A percentile compares a stretch with the other conserved stretches of the same genome.
Conservation (phyloP, 2,888 invertebrate genomes). For the Tromatobia lineatoria region DNA sequence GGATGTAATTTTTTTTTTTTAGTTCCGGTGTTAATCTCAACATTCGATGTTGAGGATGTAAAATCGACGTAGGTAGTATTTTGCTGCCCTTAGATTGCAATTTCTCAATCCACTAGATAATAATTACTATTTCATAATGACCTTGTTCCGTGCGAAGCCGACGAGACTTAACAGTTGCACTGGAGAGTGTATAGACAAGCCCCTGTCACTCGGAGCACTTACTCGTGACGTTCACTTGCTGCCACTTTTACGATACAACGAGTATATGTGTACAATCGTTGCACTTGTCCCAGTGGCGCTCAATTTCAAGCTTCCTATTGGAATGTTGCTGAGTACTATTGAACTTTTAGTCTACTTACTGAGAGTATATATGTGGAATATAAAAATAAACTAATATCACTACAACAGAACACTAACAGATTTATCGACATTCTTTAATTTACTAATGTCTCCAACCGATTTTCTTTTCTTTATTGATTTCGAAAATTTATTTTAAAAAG, state of each 20-base stretch:
- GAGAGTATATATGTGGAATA: background rate
- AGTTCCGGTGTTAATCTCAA: background rate
- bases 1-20: too few species aligned
- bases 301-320: background rate
- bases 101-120: background rate
- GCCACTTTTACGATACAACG: background rate
- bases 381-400: background rate
- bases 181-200: slow-evolving; percentile 1
- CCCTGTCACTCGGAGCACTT: slow-evolving; percentile 1
- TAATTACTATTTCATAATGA: slow-evolving; percentile 40
- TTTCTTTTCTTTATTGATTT: background rate
- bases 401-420: background rate
- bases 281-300: slow-evolving; percentile 15
- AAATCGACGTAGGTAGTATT: background rate
- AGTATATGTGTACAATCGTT: slow-evolving; percentile 1
- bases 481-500: too few species aligned
- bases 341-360: background rate
- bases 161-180: slow-evolving; percentile 20
- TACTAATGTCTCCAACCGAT: background rate
- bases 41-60: background rate
- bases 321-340: background rate
- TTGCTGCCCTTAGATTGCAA: background rate
- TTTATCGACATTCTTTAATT: too few species aligned
- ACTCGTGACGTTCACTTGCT: slow-evolving; percentile 27
- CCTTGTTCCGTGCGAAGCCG: slow-evolving; percentile 36